These are phyloP conservation scores for Lochmaea crataegi DNA, from an alignment of 2,888 invertebrate species.

Conservation along the genomic window DNA sequence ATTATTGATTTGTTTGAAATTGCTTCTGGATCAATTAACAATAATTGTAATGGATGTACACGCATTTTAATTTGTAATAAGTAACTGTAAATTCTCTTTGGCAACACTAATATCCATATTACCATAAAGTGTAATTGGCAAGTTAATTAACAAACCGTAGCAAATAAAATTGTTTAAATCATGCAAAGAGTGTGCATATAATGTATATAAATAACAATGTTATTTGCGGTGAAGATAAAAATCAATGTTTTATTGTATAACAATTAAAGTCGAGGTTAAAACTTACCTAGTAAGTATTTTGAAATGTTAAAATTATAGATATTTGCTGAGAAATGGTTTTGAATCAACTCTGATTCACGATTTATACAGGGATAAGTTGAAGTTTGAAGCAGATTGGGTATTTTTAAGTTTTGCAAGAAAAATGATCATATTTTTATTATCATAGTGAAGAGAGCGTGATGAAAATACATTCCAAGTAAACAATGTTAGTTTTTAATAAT, in stretches of 20 bases:
- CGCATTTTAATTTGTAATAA: slow-evolving; percentile 35
- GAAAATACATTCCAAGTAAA: too few relatives aligned
- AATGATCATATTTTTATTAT: too few relatives aligned
- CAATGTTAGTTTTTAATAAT: too few relatives aligned
- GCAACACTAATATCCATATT: slow-evolving; percentile 30
- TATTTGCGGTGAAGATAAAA: neutral
- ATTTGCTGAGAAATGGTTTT: too few relatives aligned
- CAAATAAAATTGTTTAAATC: slow-evolving; percentile 1
- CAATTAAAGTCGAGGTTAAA: neutral
- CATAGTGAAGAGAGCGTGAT: too few relatives aligned
- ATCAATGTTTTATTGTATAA: neutral
- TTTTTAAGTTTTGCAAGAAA: too few relatives aligned
- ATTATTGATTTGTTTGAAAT: neutral
- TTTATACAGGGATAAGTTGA: too few relatives aligned
- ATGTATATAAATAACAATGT: neutral
- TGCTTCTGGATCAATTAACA: neutral
- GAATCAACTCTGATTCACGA: too few relatives aligned
- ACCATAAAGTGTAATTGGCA: slow-evolving; percentile 9
- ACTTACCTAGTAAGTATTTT: too few relatives aligned
- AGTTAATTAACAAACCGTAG: neutral
- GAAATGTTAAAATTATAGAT: too few relatives aligned
- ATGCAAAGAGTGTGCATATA: neutral
- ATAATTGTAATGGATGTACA: slow-evolving; percentile 16
- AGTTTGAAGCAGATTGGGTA: too few relatives aligned
- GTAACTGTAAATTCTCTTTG: slow-evolving; percentile 34